A percentile compares a stretch with the other conserved stretches of the same genome.
Conservation (phyloP, 2,797 vertebrate species). For the Myripristis murdjan region DNA sequence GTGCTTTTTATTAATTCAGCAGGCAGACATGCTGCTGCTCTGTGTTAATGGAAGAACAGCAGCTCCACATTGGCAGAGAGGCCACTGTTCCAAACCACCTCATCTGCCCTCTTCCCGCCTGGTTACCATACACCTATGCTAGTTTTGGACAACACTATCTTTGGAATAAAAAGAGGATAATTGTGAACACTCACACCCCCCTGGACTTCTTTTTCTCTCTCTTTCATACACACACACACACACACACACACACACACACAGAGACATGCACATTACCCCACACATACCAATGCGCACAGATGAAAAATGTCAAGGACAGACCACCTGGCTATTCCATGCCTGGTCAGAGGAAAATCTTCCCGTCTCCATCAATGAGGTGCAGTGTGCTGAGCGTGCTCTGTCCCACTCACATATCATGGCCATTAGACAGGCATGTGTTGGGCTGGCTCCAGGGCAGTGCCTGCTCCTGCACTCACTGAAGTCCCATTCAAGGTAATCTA, state of each 20-base stretch:
- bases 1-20: slow-evolving; percentile 75
- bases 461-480: slow-evolving; percentile 63
- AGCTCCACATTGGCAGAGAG: slow-evolving; percentile 72
- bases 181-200: slow-evolving; percentile 43
- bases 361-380: slow-evolving; percentile 83
- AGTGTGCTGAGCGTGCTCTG: slow-evolving; percentile 75
- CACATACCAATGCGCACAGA: slow-evolving; percentile 77
- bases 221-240: slow-evolving; percentile 45
- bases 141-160: slow-evolving; percentile 80
- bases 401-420: slow-evolving; percentile 81
- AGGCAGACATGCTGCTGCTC: slow-evolving; percentile 74
- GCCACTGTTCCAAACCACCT: slow-evolving; percentile 79
- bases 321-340: slow-evolving; percentile 81
- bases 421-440: slow-evolving; percentile 84
- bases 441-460: slow-evolving; percentile 69
- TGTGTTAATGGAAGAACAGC: slow-evolving; percentile 79
- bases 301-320: slow-evolving; percentile 82
- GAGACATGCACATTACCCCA: slow-evolving; percentile 65
- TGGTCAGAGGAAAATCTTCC: slow-evolving; percentile 78
- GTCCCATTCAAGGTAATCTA: slow-evolving; percentile 75
- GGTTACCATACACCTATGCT: slow-evolving; percentile 79
- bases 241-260: slow-evolving; percentile 49
- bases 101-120: slow-evolving; percentile 76
- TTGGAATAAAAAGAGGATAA: slow-evolving; percentile 76
- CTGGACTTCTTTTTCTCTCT: slow-evolving; percentile 42